Percentiles rank a stretch among this genome's conserved stretches.
These are phyloP conservation scores for Steinernema scapterisci DNA, from an alignment of 2,888 invertebrate genomes.

Conservation along the genomic window DNA sequence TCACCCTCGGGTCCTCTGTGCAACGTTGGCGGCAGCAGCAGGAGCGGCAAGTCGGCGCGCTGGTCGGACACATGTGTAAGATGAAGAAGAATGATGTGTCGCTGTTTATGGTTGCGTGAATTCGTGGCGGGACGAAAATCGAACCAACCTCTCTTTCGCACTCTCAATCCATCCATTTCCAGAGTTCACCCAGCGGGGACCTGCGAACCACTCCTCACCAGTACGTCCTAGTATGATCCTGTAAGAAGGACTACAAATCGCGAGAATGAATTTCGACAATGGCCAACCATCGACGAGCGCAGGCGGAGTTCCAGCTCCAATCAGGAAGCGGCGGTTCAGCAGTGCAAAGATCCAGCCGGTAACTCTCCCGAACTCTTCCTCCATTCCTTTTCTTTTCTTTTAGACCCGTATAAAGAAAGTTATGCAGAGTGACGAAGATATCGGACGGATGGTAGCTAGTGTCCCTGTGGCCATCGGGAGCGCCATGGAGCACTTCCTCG, in stretches of 20 bases:
- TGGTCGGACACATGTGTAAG: no score
- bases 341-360: slow-evolving; percentile 66
- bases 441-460: slow-evolving; percentile 97
- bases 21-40: no score
- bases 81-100: no score
- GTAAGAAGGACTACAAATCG: background rate
- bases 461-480: slow-evolving; percentile 89
- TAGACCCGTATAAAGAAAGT: slow-evolving; percentile 90
- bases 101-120: background rate
- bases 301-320: slow-evolving; percentile 45
- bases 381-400: slow-evolving; percentile 37
- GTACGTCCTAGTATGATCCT: background rate
- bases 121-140: slow-evolving; percentile 13
- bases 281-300: slow-evolving; percentile 32
- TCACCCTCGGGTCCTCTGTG: no score
- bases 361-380: slow-evolving; percentile 6
- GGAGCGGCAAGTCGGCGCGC: no score
- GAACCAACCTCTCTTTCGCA: background rate
- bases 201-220: background rate
- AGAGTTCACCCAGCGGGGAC: background rate
- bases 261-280: slow-evolving; percentile 12
- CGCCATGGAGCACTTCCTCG: slow-evolving; percentile 67
- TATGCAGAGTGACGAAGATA: slow-evolving; percentile 99
- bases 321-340: slow-evolving; percentile 62
- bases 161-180: background rate